Conservation (phyloP, 2,888 invertebrate genomes). For the Gasteruption jaculator region DNA sequence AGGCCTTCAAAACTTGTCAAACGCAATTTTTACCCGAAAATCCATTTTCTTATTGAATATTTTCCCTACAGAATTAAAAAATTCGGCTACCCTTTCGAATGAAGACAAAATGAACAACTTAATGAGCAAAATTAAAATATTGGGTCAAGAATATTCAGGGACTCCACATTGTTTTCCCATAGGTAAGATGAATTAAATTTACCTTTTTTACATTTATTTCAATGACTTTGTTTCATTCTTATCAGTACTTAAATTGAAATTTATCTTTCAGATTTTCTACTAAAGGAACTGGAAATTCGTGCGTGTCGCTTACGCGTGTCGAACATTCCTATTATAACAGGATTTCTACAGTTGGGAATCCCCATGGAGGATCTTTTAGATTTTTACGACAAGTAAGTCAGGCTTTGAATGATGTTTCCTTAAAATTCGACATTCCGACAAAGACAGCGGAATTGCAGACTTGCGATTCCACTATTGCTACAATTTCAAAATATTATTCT, state of each 20-base stretch:
- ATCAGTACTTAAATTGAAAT: too few relatives aligned
- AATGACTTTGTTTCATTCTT: conserved; percentile 2
- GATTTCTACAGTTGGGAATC: conserved; percentile 72
- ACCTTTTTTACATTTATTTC: conserved; percentile 11
- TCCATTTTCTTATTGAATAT: background rate
- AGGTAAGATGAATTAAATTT: conserved; percentile 53
- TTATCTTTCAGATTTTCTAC: conserved; percentile 64
- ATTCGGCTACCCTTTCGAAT: conserved; percentile 50
- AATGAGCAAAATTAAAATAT: conserved; percentile 70
- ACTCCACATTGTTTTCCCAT: conserved; percentile 86
- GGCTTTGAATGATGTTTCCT: background rate
- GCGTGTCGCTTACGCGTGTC: conserved; percentile 70
- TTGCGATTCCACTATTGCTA: background rate
- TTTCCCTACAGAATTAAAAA: conserved; percentile 55
- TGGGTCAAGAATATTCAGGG: conserved; percentile 74
- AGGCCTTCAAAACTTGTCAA: background rate
- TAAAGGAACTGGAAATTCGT: conserved; percentile 73
- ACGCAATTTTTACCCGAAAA: background rate
- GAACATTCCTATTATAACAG: conserved; percentile 71
- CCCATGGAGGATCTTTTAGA: conserved; percentile 74
- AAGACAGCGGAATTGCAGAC: too few relatives aligned
- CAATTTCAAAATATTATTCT: conserved; percentile 1
- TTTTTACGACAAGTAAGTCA: conserved; percentile 72
- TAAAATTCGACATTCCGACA: too few relatives aligned
- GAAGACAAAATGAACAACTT: conserved; percentile 65